Evolutionary conservation across 1,140 invertebrate species (phyloP).

Genomic region (Temnothorax nylanderi): DNA sequence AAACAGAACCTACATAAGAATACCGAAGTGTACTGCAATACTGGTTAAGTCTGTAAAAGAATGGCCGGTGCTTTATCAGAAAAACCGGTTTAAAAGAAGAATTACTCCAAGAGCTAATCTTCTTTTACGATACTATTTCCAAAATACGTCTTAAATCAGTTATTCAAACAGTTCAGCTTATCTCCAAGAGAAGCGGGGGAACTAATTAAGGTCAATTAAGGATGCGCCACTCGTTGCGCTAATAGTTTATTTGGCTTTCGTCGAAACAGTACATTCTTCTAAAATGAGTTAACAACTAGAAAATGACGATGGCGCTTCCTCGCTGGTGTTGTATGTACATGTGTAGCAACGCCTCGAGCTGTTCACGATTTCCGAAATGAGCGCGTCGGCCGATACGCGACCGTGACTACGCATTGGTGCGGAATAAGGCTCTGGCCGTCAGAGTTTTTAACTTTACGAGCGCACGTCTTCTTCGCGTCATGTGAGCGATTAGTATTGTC

Average conservation of each 20-base stretch:
- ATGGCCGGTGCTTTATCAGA: no score
- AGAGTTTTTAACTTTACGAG: background rate
- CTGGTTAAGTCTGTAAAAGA: no score
- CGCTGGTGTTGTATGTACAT: conserved; percentile 67
- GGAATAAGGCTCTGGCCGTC: background rate
- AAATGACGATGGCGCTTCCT: conserved; percentile 21
- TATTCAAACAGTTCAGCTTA: background rate
- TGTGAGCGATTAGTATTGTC: conserved; percentile 21
- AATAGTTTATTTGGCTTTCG: conserved; percentile 61
- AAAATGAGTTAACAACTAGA: conserved; percentile 62
- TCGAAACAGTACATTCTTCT: conserved; percentile 54
- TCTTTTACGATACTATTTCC: background rate
- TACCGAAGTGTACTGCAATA: no score
- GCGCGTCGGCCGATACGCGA: conserved; percentile 13
- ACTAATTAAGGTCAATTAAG: background rate
- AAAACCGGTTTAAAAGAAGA: no score
- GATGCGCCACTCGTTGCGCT: conserved; percentile 9
- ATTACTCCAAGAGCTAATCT: background rate
- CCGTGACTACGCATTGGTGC: background rate
- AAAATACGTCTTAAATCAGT: background rate
- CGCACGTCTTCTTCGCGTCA: background rate
- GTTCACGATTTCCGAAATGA: conserved; percentile 63
- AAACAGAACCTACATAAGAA: no score
- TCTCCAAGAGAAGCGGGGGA: background rate
- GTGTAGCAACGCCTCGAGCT: conserved; percentile 40